Conservation (phyloP, 2,888 invertebrate species). For the Drosophila falleni region DNA sequence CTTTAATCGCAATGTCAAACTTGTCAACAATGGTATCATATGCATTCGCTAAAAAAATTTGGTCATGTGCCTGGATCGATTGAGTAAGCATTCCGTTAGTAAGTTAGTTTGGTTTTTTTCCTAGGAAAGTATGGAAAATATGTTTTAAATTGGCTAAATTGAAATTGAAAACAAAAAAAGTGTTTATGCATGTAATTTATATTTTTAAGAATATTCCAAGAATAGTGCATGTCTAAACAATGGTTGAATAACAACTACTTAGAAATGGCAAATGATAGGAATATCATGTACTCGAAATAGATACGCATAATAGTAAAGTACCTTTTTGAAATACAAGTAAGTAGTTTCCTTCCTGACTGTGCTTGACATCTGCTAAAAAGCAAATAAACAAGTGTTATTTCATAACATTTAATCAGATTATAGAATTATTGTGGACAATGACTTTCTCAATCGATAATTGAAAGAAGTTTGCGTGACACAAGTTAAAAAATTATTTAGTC, state of each 20-base stretch:
- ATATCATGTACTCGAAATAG: background rate
- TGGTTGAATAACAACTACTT: background rate
- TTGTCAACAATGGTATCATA: slow-evolving; percentile 53
- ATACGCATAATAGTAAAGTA: background rate
- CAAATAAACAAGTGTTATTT: slow-evolving; percentile 34
- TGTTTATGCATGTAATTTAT: background rate
- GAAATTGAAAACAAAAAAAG: background rate
- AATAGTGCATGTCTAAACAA: background rate
- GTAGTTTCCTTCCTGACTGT: background rate
- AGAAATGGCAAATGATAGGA: background rate
- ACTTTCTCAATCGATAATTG: slow-evolving; percentile 40
- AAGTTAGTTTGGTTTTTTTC: slow-evolving; percentile 31
- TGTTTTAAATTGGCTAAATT: slow-evolving; percentile 3
- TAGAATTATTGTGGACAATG: slow-evolving; percentile 12
- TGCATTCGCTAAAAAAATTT: slow-evolving; percentile 23
- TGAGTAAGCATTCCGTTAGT: slow-evolving; percentile 39
- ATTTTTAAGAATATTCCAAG: background rate
- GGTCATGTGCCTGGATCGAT: slow-evolving; percentile 69
- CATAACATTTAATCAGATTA: slow-evolving; percentile 23
- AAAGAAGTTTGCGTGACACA: slow-evolving; percentile 35
- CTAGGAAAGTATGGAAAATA: background rate
- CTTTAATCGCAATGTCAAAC: slow-evolving; percentile 69
- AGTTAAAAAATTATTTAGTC: slow-evolving; percentile 59
- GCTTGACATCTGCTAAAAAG: slow-evolving; percentile 20
- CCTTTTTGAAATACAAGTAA: slow-evolving; percentile 4